phyloP scores from a whole-genome alignment of 2,797 vertebrate species.

The Sylvilagus floridanus region DNA sequence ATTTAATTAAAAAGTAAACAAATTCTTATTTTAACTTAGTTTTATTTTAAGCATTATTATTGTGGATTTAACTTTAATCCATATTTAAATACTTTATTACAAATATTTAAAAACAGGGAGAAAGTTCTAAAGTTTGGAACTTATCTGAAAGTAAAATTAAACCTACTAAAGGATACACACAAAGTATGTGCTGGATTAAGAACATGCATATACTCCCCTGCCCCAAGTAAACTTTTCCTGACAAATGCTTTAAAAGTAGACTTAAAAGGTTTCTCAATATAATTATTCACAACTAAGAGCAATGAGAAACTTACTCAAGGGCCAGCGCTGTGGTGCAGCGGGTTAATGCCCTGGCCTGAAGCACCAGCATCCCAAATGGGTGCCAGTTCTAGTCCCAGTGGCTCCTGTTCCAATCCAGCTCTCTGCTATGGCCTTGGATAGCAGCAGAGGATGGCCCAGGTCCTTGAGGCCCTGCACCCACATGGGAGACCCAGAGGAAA shows the following conservation, averaged over 20 bases:
- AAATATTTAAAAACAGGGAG: conserved; percentile 54
- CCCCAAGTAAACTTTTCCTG: background rate
- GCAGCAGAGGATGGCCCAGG: too few relatives aligned
- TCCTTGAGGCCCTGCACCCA: too few relatives aligned
- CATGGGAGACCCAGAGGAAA: too few relatives aligned
- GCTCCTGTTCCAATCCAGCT: too few relatives aligned
- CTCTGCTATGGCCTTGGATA: too few relatives aligned
- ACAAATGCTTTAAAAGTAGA: conserved; percentile 48
- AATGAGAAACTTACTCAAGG: conserved; percentile 10
- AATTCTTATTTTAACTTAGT: conserved; percentile 50
- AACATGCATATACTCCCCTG: background rate
- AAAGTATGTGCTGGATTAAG: background rate
- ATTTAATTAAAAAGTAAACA: conserved; percentile 51
- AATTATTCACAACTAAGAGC: conserved; percentile 54
- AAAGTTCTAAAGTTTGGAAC: background rate
- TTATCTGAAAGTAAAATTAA: conserved; percentile 57
- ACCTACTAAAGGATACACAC: background rate
- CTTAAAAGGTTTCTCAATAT: conserved; percentile 36
- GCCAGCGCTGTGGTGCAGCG: too few relatives aligned
- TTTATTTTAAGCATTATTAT: conserved; percentile 59
- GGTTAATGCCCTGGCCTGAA: too few relatives aligned
- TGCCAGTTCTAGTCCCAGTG: too few relatives aligned
- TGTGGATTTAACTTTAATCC: conserved; percentile 35
- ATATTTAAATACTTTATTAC: conserved; percentile 49
- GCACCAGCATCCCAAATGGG: too few relatives aligned